Conservation (phyloP, 2,888 invertebrate genomes). For the Parthenolecanium corni region DNA sequence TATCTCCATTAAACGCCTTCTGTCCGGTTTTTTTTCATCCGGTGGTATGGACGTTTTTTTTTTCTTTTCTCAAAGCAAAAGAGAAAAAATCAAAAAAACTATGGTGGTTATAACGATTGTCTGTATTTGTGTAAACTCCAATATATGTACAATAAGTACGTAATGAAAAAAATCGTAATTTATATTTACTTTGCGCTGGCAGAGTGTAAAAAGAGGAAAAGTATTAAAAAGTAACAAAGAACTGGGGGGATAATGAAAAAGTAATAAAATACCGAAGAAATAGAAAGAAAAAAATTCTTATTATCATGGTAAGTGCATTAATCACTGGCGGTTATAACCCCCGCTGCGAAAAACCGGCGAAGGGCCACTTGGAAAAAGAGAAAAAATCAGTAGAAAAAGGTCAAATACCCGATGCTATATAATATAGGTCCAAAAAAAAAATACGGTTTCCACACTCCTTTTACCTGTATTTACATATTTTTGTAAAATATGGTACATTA, state of each 20-base stretch:
- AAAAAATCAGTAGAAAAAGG: constrained; percentile 7
- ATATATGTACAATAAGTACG: too few species aligned
- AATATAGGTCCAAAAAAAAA: neutral
- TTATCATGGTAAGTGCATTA: constrained; percentile 26
- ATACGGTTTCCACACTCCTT: neutral
- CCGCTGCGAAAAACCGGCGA: constrained; percentile 22
- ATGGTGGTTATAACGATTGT: too few species aligned
- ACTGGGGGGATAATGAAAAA: constrained; percentile 16
- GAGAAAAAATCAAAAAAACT: too few species aligned
- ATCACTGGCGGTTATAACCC: constrained; percentile 16
- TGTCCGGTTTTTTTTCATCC: too few species aligned
- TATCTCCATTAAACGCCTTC: too few species aligned
- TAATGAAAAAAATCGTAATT: neutral
- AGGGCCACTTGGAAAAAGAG: neutral
- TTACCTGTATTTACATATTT: neutral
- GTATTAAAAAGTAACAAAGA: constrained; percentile 14
- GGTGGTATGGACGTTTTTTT: too few species aligned
- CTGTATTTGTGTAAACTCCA: too few species aligned
- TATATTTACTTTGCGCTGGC: neutral
- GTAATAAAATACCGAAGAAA: constrained; percentile 24
- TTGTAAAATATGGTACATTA: neutral
- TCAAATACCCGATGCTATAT: constrained; percentile 21
- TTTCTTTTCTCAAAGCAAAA: too few species aligned
- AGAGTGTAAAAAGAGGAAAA: neutral
- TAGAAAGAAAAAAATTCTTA: constrained; percentile 23